A percentile compares a stretch with the other conserved stretches of the same genome.
Conservation (phyloP, 1,140 invertebrate genomes). For the Amphibalanus amphitrite region DNA sequence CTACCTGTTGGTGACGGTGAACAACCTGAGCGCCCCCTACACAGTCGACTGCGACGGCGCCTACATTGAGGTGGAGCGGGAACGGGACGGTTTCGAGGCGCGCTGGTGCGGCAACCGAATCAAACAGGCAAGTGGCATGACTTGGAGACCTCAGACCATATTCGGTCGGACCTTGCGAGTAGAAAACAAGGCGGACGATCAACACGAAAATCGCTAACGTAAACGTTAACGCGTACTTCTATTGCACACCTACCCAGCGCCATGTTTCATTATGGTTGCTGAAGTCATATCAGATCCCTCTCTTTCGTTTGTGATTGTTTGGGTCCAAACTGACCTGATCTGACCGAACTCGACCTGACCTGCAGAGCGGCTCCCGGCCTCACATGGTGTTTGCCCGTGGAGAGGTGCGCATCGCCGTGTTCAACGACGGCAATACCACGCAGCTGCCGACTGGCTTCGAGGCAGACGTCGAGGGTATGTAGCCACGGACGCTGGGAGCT, state of each 20-base stretch:
- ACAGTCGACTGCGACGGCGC: constrained; percentile 22
- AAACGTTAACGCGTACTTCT: no score
- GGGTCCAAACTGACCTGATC: no score
- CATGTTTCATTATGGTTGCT: no score
- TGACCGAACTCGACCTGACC: no score
- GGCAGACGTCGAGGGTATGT: constrained; percentile 22
- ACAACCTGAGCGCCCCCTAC: constrained; percentile 22
- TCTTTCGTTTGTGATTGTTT: no score
- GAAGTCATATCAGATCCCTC: no score
- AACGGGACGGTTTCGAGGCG: constrained; percentile 23
- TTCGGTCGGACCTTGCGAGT: no score
- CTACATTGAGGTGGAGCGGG: constrained; percentile 23
- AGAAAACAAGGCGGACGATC: no score
- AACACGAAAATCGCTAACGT: no score
- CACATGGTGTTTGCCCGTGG: constrained; percentile 23
- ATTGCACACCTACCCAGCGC: no score
- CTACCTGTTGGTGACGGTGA: constrained; percentile 22
- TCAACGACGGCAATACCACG: constrained; percentile 18
- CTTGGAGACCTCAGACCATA: no score
- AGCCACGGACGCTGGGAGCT: no score
- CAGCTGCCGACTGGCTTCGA: constrained; percentile 20
- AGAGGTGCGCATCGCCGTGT: constrained; percentile 22
- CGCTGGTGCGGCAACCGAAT: constrained; percentile 23
- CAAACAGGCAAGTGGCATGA: constrained; percentile 9
- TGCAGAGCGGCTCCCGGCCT: constrained; percentile 18